Percentiles rank a stretch among this genome's conserved stretches.
phyloP scores from a whole-genome alignment of 2,888 invertebrate species.

The Heteropelma amictum region DNA sequence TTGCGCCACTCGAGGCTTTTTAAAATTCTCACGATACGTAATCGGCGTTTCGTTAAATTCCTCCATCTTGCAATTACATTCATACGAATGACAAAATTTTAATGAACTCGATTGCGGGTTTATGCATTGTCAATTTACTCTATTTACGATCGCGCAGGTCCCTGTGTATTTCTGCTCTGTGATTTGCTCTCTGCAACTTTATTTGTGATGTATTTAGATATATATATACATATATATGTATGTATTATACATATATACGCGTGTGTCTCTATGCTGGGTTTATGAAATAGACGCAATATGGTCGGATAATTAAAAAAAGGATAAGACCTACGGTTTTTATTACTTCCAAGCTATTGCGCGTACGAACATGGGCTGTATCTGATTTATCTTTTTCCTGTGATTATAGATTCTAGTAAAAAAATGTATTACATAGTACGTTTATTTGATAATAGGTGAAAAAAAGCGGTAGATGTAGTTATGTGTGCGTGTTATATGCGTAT shows the following conservation, averaged over 20 bases:
- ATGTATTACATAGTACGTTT: conserved; percentile 65
- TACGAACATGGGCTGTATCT: conserved; percentile 61
- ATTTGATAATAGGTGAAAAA: conserved; percentile 62
- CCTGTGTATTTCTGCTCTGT: conserved; percentile 62
- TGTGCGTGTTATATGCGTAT: conserved; percentile 54
- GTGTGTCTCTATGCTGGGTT: not conserved
- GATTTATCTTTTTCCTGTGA: conserved; percentile 54
- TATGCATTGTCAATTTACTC: conserved; percentile 29
- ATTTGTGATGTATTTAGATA: conserved; percentile 27
- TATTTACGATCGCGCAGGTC: conserved; percentile 58
- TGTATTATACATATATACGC: not conserved
- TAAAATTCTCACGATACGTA: conserved; percentile 13
- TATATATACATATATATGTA: not conserved
- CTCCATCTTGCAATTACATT: conserved; percentile 1
- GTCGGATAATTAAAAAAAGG: conserved; percentile 40
- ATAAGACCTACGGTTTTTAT: conserved; percentile 67
- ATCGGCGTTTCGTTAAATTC: conserved; percentile 6
- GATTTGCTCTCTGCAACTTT: conserved; percentile 44
- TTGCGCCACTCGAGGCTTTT: conserved; percentile 42
- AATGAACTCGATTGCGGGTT: conserved; percentile 41
- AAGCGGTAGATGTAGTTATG: conserved; percentile 61
- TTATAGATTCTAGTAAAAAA: conserved; percentile 62
- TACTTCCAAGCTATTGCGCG: conserved; percentile 70
- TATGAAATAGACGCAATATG: conserved; percentile 35
- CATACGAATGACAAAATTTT: conserved; percentile 35